A percentile compares a stretch with the other conserved stretches of the same genome.
Conservation (phyloP, 2,888 invertebrate genomes). For the Nowickia ferox region DNA sequence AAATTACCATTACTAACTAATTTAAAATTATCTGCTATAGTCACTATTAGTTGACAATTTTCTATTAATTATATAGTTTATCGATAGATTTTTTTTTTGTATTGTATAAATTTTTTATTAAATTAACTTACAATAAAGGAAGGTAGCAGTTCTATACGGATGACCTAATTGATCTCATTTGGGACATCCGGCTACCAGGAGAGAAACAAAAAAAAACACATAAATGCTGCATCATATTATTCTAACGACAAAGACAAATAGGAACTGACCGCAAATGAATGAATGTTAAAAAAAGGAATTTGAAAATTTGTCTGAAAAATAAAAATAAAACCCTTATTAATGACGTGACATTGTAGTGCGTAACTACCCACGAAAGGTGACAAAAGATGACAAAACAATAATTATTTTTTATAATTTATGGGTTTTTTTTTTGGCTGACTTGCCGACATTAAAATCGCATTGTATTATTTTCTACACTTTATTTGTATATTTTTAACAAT, state of each 20-base stretch:
- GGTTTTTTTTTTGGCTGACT: constrained; percentile 11
- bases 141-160: neutral
- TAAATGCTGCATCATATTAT: neutral
- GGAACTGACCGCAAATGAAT: constrained; percentile 1
- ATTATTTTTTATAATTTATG: constrained; percentile 64
- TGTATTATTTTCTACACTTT: neutral
- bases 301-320: neutral
- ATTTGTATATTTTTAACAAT: constrained; percentile 15
- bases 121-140: neutral
- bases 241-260: neutral
- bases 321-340: constrained; percentile 25
- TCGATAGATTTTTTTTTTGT: neutral
- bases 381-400: constrained; percentile 66
- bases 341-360: constrained; percentile 13
- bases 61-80: constrained; percentile 59
- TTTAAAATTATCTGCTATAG: neutral
- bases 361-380: constrained; percentile 52
- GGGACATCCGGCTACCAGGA: constrained; percentile 60
- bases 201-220: neutral
- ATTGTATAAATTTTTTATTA: neutral
- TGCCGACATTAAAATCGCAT: constrained; percentile 16
- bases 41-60: constrained; percentile 37
- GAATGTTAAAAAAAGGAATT: neutral
- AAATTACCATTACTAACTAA: constrained; percentile 71
- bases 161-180: constrained; percentile 68